Percentiles rank a stretch among this genome's conserved stretches.
Conservation (phyloP, 2,888 invertebrate species). For the Molanna angustata region DNA sequence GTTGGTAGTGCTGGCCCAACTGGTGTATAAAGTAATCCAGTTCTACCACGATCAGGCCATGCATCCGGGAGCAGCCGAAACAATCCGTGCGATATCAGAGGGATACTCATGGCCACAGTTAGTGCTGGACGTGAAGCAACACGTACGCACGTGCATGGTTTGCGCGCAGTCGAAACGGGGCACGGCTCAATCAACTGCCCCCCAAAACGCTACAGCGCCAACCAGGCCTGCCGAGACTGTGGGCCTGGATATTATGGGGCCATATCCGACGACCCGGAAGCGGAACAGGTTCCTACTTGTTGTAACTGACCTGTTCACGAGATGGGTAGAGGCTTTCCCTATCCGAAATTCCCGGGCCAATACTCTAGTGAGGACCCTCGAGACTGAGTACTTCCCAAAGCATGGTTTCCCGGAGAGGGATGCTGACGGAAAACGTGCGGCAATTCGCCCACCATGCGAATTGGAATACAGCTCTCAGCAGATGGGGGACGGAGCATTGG, state of each 20-base stretch:
- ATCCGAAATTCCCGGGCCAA: neutral
- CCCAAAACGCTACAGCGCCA: too few species aligned
- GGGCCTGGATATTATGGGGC: neutral
- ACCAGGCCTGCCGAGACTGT: too few species aligned
- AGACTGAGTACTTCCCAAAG: neutral
- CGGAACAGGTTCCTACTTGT: neutral
- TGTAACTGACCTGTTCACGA: neutral
- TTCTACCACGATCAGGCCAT: neutral
- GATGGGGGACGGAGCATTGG: neutral
- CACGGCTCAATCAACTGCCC: neutral
- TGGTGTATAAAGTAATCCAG: neutral
- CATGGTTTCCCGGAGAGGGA: neutral
- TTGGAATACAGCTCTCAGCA: neutral
- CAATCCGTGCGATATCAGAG: neutral
- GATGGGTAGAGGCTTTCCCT: neutral
- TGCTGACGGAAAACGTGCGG: neutral
- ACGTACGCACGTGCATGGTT: neutral
- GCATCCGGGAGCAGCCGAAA: too few species aligned
- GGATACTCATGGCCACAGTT: neutral
- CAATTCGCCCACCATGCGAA: neutral
- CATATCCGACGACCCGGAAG: neutral
- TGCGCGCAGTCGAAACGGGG: neutral
- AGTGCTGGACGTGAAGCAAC: neutral
- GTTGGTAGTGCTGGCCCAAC: neutral
- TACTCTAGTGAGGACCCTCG: neutral